phyloP scores from a whole-genome alignment of 2,797 vertebrate species.

The Myotis myotis region DNA sequence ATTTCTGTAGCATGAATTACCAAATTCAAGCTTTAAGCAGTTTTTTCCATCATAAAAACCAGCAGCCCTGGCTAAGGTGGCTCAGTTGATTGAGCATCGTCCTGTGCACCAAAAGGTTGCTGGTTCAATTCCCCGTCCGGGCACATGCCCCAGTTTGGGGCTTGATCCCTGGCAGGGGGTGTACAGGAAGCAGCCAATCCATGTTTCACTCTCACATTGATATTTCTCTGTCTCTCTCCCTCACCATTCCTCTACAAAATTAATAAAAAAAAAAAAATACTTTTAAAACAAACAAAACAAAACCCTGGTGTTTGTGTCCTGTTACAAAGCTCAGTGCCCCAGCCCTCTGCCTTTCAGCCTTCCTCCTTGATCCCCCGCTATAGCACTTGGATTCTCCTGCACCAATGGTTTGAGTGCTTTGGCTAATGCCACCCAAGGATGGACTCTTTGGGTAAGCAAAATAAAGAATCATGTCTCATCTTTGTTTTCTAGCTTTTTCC shows the following conservation, averaged over 20 bases:
- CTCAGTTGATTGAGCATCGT: neutral
- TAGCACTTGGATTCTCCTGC: neutral
- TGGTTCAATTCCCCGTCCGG: neutral
- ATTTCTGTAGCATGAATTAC: neutral
- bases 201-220: neutral
- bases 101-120: neutral
- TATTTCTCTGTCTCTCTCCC: neutral
- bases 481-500: neutral
- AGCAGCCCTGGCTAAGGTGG: neutral
- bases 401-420: neutral
- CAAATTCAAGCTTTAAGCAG: neutral
- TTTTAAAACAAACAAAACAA: neutral
- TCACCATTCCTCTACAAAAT: neutral
- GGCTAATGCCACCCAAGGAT: neutral
- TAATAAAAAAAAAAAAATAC: neutral
- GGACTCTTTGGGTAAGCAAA: neutral
- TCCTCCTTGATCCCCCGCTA: neutral
- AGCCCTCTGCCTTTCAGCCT: neutral
- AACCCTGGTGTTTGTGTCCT: neutral
- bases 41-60: neutral
- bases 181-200: neutral
- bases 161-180: neutral
- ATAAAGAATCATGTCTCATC: neutral
- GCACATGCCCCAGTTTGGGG: neutral
- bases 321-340: neutral